These are phyloP conservation scores for Puma concolor DNA, from an alignment of 2,113 vertebrate species.

Conservation along the genomic window DNA sequence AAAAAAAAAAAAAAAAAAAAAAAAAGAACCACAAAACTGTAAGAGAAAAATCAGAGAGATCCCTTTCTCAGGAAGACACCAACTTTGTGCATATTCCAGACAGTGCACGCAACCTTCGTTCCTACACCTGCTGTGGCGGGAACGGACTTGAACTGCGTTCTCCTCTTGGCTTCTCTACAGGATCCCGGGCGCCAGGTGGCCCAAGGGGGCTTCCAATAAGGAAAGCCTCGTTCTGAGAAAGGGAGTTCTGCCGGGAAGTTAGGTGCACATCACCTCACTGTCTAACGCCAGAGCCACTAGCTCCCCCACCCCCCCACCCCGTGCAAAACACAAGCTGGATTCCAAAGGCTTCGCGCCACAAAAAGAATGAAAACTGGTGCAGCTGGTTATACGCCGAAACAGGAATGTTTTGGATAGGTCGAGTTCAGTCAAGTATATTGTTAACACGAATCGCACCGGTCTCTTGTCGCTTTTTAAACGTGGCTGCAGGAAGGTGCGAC, in stretches of 20 bases:
- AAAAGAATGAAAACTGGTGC: not conserved
- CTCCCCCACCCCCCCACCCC: no score
- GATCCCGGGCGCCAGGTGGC: fast-evolving
- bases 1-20: not conserved
- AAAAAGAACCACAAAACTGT: not conserved
- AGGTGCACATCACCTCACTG: not conserved
- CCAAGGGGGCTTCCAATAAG: no score
- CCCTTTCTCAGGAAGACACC: not conserved
- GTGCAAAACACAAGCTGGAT: no score
- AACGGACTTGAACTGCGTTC: fast-evolving
- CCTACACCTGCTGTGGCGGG: fast-evolving
- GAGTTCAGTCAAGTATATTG: not conserved
- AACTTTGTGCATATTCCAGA: fast-evolving
- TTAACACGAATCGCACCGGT: not conserved
- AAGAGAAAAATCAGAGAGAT: not conserved
- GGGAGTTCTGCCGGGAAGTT: not conserved
- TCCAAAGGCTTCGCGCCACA: not conserved
- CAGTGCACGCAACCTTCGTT: fast-evolving
- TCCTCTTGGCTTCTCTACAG: fast-evolving
- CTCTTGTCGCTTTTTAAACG: not conserved
- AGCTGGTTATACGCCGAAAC: not conserved
- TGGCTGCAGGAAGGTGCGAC: not conserved
- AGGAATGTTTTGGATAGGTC: not conserved
- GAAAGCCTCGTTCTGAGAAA: not conserved
- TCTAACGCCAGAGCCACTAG: fast-evolving